Evolutionary conservation across 2,113 vertebrate genomes (phyloP).

Genomic region (Prietella phreatophila): DNA sequence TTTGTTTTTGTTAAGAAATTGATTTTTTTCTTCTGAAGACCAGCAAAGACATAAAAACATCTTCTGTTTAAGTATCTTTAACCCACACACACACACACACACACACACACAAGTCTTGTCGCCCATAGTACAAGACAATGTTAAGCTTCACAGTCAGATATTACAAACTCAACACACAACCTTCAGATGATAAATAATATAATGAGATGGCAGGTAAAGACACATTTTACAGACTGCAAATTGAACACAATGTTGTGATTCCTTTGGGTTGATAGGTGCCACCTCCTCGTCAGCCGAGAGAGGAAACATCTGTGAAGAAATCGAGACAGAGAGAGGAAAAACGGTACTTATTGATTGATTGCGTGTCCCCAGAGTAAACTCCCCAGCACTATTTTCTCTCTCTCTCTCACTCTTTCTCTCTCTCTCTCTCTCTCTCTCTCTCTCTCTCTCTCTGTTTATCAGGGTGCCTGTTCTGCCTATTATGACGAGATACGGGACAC

Average conservation of each 20-base stretch:
- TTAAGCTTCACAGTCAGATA: background rate
- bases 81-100: too few relatives aligned
- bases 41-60: background rate
- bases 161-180: background rate
- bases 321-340: background rate
- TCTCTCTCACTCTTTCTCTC: background rate
- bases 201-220: background rate
- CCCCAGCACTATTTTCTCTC: background rate
- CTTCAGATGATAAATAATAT: background rate
- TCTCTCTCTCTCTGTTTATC: background rate
- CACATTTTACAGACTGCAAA: background rate
- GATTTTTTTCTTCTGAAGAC: background rate
- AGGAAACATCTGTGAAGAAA: slow-evolving; percentile 6
- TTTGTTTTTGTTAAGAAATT: background rate
- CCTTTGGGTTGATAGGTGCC: background rate
- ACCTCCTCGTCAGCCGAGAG: background rate
- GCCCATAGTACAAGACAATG: background rate
- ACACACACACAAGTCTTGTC: too few relatives aligned
- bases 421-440: background rate
- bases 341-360: background rate
- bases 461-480: background rate
- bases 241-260: background rate
- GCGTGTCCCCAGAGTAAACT: background rate
- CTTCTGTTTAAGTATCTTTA: too few relatives aligned
- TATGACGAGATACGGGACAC: background rate